Base-by-base conservation (phyloP, 2,888 invertebrate genomes). In the Vesta saturnalis region DNA sequence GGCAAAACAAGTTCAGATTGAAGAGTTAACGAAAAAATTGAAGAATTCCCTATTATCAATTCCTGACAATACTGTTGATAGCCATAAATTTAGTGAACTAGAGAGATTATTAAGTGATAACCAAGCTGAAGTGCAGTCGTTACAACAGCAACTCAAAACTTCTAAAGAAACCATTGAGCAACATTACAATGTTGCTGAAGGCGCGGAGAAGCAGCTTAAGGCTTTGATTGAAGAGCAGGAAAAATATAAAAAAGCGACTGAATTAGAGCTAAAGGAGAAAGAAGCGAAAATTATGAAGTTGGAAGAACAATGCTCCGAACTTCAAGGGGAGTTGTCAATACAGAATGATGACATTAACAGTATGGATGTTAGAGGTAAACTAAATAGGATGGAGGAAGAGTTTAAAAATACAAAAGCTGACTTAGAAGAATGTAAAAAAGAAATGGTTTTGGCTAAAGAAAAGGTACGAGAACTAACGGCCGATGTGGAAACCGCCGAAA, bases 151-250 rank as follows among this genome's bases (percentile, higher is more conserved):
- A 83, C 82, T 96, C 58, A 88, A 87, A 75, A 87, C 90, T 43
- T 87, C 92, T 0, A 91, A 91, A 75, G 91, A 92, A 77, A 94
- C 94, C 77, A 89, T 91, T 10, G 91, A 93, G 75, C 95, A 97
- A 80, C 95, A 95, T 83, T 92, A 91, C 79, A 91, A 92, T 75
- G 92, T 97, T 75, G 92, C 96, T 0, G 92, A 94, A 81, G 89
- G 89, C 71, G 89, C 95, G 15, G 96, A 96, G 83, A 90, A 89
- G 65, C 93, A 94, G 84, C 85, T 94, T 56, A 90, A 90, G 60
- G 77, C 80, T 18, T 62, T 80, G 1, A 63, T 78, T 5, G 81
- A 82, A 30, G 83, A 91, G 1, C 87, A 88, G 60, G 85, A 86
- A 64, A 87, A 88, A 73, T 89, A 89, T 78, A 85, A 90, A 77